Base-by-base conservation (phyloP, 2,888 invertebrate species). In the Ormyrus pomaceus region DNA sequence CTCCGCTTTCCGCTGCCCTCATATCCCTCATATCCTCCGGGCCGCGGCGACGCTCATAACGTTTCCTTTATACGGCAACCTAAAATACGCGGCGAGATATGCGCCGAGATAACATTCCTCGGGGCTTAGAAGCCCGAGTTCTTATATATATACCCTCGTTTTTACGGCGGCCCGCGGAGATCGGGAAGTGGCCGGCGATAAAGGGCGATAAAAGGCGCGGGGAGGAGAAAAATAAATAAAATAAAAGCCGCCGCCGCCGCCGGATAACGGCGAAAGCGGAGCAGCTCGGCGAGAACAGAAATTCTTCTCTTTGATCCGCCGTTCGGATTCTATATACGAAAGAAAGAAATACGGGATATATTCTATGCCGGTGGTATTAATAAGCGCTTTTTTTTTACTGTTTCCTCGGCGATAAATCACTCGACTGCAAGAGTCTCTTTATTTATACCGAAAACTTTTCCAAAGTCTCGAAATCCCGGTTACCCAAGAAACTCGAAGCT, bases 91-190 rank as follows among this genome's bases (percentile, higher is more conserved):
- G 58, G 5, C 5, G 58, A 71, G 64, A 64, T 77, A 77, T 45
- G 58, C 51, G 53, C 56, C 19, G 53, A 64, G 70, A 71, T 77
- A 71, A 77, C 64, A 70, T 70, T 65, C 70, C 70, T 51, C 45
- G 48, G 65, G n/a, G 51, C 58, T 77, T 62, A 66, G 66, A 61
- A 34, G 5, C 53, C 7, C 51, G 66, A 7, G 58, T 10, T 8
- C 7, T 7, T 13, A 2, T 48, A 48, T 13, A 10, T 6, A 53
- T 50, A 53, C 6, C 34, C 45, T 34, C 11, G 5, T 45, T 64
- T 62, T 62, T 19, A 62, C 8, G 9, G n/a, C 13, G 73, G 34
- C 51, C 34, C 46, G 11, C 58, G 59, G 51, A 75, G 51, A 74
- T 45, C 55, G 56, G 59, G 55, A 74, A 34, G 34, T 34, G 34